Evolutionary conservation across 1,140 invertebrate genomes (phyloP).

Genomic region (Drosophila eugracilis): DNA sequence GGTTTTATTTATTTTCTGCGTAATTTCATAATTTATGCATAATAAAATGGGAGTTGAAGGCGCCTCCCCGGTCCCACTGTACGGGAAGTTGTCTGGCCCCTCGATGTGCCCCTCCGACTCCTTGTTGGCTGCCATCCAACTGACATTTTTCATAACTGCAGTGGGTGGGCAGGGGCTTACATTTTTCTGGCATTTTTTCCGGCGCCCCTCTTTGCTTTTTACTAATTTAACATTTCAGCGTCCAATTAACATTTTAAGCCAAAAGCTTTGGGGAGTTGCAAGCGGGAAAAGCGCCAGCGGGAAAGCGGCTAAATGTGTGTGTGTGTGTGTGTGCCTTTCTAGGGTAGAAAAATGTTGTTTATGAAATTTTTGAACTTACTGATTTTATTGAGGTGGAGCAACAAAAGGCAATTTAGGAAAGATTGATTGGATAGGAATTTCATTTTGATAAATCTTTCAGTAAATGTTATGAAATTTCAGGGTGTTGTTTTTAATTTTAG

Average conservation of each 20-base stretch:
- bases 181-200: slow-evolving; percentile 42
- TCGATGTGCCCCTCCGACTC: not conserved
- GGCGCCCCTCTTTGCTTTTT: slow-evolving; percentile 34
- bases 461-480: not conserved
- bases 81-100: slow-evolving; percentile 2
- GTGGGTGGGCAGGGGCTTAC: slow-evolving; percentile 16
- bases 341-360: slow-evolving; percentile 56
- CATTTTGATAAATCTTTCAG: not conserved
- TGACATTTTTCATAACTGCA: slow-evolving; percentile 51
- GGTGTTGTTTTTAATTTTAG: not conserved
- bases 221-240: slow-evolving; percentile 73
- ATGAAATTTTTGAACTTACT: slow-evolving; percentile 52
- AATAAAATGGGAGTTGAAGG: slow-evolving; percentile 59
- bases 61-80: slow-evolving; percentile 9
- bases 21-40: slow-evolving; percentile 75
- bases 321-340: slow-evolving; percentile 13
- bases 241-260: slow-evolving; percentile 76
- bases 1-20: slow-evolving; percentile 57
- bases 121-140: slow-evolving; percentile 57
- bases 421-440: slow-evolving; percentile 29
- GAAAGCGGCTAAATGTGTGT: too few species aligned
- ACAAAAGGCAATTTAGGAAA: not conserved
- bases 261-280: slow-evolving; percentile 47
- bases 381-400: slow-evolving; percentile 5
- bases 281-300: not conserved